Evolutionary conservation across 1,140 invertebrate species (phyloP).

Genomic region (Hyles vespertilio): DNA sequence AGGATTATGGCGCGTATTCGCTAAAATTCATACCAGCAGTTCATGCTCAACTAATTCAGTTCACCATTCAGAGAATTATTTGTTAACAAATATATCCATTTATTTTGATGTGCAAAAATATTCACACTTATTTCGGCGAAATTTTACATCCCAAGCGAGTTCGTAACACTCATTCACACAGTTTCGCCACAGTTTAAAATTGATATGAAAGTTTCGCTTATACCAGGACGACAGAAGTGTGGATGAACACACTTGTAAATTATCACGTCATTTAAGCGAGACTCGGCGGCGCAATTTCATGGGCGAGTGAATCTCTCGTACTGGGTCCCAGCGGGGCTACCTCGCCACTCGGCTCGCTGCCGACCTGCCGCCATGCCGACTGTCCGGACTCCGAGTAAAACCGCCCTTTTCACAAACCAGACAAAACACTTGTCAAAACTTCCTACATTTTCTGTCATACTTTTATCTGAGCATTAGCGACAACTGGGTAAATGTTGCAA

Average conservation of each 20-base stretch:
- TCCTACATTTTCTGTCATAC: not conserved
- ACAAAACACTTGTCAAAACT: slow-evolving; percentile 1
- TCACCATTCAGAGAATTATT: too few relatives aligned
- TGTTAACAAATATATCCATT: too few relatives aligned
- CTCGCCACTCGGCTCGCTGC: slow-evolving; percentile 4
- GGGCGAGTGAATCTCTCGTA: slow-evolving; percentile 26
- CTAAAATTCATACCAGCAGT: too few relatives aligned
- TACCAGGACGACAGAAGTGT: slow-evolving; percentile 26
- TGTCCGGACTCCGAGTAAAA: not conserved
- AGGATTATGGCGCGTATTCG: too few relatives aligned
- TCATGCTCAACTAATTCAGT: too few relatives aligned
- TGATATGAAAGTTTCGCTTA: slow-evolving; percentile 27
- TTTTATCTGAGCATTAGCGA: too few relatives aligned
- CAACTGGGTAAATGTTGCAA: too few relatives aligned
- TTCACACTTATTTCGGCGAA: too few relatives aligned
- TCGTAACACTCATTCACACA: not conserved
- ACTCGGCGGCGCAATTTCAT: slow-evolving; percentile 47
- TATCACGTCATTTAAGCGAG: slow-evolving; percentile 45
- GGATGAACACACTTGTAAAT: slow-evolving; percentile 43
- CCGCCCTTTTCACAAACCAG: not conserved
- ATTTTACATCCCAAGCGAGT: not conserved
- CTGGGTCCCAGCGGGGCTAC: slow-evolving; percentile 15
- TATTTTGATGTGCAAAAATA: too few relatives aligned
- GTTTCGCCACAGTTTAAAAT: slow-evolving; percentile 13
- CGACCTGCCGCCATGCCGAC: slow-evolving; percentile 3